Evolutionary conservation across 2,888 invertebrate species (phyloP), one percentile per base, ranked within the genome.

Genomic region (Mylabris sibirica): DNA sequence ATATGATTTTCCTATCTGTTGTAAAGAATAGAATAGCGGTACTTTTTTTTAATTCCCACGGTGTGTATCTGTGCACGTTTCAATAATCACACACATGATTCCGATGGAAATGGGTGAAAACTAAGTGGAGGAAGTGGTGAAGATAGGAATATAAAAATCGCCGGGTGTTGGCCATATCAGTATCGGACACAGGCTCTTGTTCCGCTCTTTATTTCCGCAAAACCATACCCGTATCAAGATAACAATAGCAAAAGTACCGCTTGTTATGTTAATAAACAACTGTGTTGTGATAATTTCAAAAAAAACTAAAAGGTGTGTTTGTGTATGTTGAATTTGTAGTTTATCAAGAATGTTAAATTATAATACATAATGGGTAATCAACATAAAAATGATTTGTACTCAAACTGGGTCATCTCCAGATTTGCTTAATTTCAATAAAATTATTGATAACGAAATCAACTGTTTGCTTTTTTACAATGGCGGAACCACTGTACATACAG

Each of bases 141-240:
- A 74, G 79, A 78, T 77, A 79, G 75, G 79, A 30, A 75, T 75
- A 77, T 75, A 77, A 77, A 78, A 77, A 49, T 20, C 49, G 49
- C 76, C 75, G 71, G 73, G 75, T 75, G 71, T 74, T 49, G 3
- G 49, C 6, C 17, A 72, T 72, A 72, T 74, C 71, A 72, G 70
- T 71, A 69, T 71, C 68, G 71, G 62, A 41, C 41, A 69, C 74
- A 72, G 72, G 70, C 64, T 68, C 72, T 74, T 71, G 75, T 78
- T 77, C 78, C 78, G 77, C 74, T 76, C 68, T 64, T n/a, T 64
- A 66, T 72, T 75, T 77, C 75, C 75, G 75, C 73, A 74, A 74
- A 64, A 70, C 65, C 65, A 69, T 59, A 69, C 77, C 77, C 77
- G 77, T 72, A 77, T 76, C 68, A 63, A 68, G 73, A 73, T 73